Percentiles rank a stretch among this genome's conserved stretches.
These are phyloP conservation scores for Gavialis gangeticus DNA, from an alignment of 2,113 vertebrate genomes.

Conservation along the genomic window DNA sequence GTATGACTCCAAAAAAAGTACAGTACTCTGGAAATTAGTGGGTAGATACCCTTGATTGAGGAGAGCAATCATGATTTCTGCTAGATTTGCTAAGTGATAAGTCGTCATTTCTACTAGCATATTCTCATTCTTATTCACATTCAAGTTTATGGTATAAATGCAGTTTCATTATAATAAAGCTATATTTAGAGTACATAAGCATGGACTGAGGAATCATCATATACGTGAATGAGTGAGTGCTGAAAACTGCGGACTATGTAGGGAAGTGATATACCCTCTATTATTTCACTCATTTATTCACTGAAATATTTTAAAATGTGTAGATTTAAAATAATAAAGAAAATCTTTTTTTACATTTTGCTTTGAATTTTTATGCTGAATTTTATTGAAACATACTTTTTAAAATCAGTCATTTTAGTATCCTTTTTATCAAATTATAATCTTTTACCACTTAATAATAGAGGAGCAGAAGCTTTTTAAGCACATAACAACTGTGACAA, in stretches of 20 bases:
- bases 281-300: constrained; percentile 28
- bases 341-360: constrained; percentile 66
- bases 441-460: constrained; percentile 82
- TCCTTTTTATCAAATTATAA: constrained; percentile 82
- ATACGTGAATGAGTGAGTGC: background rate
- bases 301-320: constrained; percentile 68
- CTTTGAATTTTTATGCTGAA: constrained; percentile 76
- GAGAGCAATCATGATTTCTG: background rate
- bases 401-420: constrained; percentile 74
- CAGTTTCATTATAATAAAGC: background rate
- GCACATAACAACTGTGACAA: constrained; percentile 77
- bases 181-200: background rate
- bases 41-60: background rate
- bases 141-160: background rate
- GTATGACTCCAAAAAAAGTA: background rate
- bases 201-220: background rate
- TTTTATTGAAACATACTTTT: constrained; percentile 74
- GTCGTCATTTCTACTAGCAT: background rate
- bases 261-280: constrained; percentile 20
- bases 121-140: background rate
- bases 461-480: constrained; percentile 78
- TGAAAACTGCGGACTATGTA: background rate
- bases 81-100: background rate
- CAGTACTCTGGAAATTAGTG: background rate
- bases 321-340: constrained; percentile 71